Evolutionary conservation across 2,888 invertebrate genomes (phyloP), one percentile per base, ranked within the genome.

Genomic region (Acrocyrtus sp.): DNA sequence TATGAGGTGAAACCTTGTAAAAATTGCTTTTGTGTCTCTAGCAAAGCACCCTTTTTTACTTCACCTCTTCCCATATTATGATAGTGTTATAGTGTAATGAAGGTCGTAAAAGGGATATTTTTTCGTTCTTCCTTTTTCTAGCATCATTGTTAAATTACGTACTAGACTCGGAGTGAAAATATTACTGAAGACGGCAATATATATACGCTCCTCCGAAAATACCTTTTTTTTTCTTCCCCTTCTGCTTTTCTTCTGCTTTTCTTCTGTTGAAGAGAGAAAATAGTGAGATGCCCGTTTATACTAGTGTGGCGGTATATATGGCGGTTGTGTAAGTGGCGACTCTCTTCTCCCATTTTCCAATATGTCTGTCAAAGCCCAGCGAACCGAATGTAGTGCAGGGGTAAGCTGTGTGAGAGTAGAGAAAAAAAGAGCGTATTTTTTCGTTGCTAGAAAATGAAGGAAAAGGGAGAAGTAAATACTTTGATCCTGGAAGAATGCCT

Each of bases 1-100:
- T 10, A 72, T 41, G 72, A 72, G 72, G 72, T 65, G 72, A 72
- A 72, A 72, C 65, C 45, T 43, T 72, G 72, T 72, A 72, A 72
- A 70, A 72, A 72, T 72, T 72, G 60, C 48, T 57, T 45, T 47
- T 61, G 17, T 50, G 24, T n/a, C n/a, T n/a, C n/a, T n/a, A n/a
- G n/a, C n/a, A n/a, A n/a, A n/a, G n/a, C n/a, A n/a, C 22, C 51
- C 26, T 63, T 56, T 29, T 22, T 24, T 12, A 10, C 26, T 39
- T 17, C 22, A 34, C 26, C 47, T 17, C 10, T 54, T 29, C 17
- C 34, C 8, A 54, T 29, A 54, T 24, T 22, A 50, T 50, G 50
- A 19, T 19, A 24, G 29, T 51, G 43, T 15, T 58, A 27, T 53
- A 51, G 54, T 47, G 22, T 70, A 70, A 70, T 70, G 63, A 63